phyloP scores from a whole-genome alignment of 1,140 invertebrate species.

The Cydia strobilella region DNA sequence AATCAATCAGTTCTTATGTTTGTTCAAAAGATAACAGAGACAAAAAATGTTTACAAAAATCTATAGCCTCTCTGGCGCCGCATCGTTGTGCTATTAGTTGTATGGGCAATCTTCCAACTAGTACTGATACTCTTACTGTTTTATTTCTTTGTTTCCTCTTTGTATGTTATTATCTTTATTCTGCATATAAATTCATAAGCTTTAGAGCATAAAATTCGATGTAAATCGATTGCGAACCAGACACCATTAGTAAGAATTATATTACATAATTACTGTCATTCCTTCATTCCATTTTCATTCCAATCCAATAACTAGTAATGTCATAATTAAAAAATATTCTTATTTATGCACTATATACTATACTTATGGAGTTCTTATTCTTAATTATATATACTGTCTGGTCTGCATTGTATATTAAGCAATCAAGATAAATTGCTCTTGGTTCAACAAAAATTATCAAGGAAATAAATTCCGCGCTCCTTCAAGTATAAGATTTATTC shows the following conservation, averaged over 20 bases:
- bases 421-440: neutral
- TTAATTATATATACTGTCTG: too few relatives aligned
- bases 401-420: neutral
- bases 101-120: conserved; percentile 17
- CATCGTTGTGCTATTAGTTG: conserved; percentile 8
- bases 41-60: conserved; percentile 5
- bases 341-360: too few relatives aligned
- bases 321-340: too few relatives aligned
- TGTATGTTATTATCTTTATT: neutral
- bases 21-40: neutral
- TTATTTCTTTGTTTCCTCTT: neutral
- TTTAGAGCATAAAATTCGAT: too few relatives aligned
- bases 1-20: neutral
- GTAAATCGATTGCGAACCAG: too few relatives aligned
- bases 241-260: too few relatives aligned
- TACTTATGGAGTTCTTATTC: too few relatives aligned
- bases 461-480: conserved; percentile 36
- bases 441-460: neutral
- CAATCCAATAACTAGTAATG: too few relatives aligned
- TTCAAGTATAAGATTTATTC: conserved; percentile 68
- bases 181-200: too few relatives aligned
- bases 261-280: too few relatives aligned
- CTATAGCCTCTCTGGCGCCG: conserved; percentile 8
- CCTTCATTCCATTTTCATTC: too few relatives aligned
- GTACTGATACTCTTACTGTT: neutral